These are phyloP conservation scores for Copidosoma aretas DNA, from an alignment of 2,888 invertebrate genomes.

Conservation along the genomic window DNA sequence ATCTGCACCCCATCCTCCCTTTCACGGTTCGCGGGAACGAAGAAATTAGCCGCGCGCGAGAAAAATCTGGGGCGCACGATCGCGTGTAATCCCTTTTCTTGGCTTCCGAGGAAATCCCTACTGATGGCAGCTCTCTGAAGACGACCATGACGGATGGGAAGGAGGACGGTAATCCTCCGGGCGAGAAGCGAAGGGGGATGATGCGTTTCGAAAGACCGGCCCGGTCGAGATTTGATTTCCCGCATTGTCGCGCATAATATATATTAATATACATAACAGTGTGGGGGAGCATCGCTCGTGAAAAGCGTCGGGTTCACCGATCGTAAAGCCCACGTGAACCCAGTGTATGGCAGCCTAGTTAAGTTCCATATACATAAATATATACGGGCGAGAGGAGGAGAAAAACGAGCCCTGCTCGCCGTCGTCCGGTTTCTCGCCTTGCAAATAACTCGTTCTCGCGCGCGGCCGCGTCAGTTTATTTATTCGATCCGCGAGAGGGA, in stretches of 20 bases:
- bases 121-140: neutral
- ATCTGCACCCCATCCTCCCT: no score
- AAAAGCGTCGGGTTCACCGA: constrained; percentile 7
- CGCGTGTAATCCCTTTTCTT: neutral
- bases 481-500: constrained; percentile 20
- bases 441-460: constrained; percentile 24
- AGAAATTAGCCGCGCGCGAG: neutral
- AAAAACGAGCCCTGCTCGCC: neutral
- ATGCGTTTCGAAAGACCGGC: neutral
- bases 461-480: constrained; percentile 14
- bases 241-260: neutral
- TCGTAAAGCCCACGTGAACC: neutral
- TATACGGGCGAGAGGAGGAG: neutral
- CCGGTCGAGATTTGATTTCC: neutral
- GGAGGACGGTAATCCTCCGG: neutral
- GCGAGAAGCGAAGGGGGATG: neutral
- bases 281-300: neutral
- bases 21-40: no score
- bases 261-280: no score
- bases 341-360: neutral
- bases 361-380: neutral
- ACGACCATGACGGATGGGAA: neutral
- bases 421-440: constrained; percentile 19
- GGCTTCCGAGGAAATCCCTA: neutral
- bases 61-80: neutral